These are phyloP conservation scores for Eublepharis macularius DNA, from an alignment of 2,113 vertebrate genomes.

Conservation along the genomic window DNA sequence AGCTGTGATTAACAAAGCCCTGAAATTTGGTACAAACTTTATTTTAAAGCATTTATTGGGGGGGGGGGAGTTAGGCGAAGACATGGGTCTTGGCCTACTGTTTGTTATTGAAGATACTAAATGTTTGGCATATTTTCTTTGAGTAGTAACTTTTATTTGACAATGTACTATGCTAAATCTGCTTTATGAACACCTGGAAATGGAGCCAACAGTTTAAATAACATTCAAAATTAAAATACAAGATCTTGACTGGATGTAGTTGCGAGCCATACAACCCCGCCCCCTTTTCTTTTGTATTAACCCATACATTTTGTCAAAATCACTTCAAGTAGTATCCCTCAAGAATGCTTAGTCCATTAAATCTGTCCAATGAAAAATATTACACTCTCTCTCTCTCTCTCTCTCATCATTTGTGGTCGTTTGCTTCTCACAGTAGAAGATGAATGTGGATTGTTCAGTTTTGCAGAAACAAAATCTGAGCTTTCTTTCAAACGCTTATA, in stretches of 20 bases:
- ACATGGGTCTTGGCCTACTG: constrained; percentile 10
- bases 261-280: neutral
- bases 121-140: neutral
- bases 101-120: constrained; percentile 9
- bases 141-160: neutral
- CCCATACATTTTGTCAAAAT: neutral
- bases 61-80: constrained; percentile 36
- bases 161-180: too few relatives aligned
- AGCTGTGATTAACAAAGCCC: constrained; percentile 60
- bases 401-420: neutral
- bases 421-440: neutral
- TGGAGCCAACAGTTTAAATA: neutral
- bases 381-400: too few relatives aligned
- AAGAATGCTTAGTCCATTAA: neutral
- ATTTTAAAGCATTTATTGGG: constrained; percentile 52
- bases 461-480: too few relatives aligned
- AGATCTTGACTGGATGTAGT: neutral
- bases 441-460: neutral
- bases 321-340: neutral
- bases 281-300: neutral
- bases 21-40: constrained; percentile 28
- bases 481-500: too few relatives aligned
- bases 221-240: neutral
- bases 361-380: neutral
- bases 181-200: constrained; percentile 10